Evolutionary conservation across 92 coral and sea anemone species (phyloP), one percentile per base, ranked within the genome.

Genomic region (Diadumene lineata): DNA sequence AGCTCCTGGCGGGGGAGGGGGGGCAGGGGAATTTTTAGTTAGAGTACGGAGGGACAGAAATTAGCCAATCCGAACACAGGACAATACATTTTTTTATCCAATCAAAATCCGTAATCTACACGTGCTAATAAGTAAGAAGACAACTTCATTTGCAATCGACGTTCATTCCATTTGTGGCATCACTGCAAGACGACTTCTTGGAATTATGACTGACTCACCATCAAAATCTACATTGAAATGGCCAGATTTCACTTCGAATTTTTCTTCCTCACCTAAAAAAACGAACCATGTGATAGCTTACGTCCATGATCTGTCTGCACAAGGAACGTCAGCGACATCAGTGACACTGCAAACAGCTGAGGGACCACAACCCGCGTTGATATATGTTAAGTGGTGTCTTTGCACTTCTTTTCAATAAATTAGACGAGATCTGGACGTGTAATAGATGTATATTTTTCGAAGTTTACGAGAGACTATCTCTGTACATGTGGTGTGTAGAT

Each of bases 81-180:
- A n/a, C n/a, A n/a, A n/a, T n/a, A n/a, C n/a, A n/a, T n/a, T n/a
- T n/a, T n/a, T n/a, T n/a, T n/a, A n/a, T n/a, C 56, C 76, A 50
- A 32, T 70, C 32, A 70, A 70, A 70, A 57, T 61, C 60, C 62
- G 18, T 53, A 4, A 16, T 53, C 60, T 53, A 53, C 60, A 53
- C 60, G 60, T 53, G 60, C 18, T 16, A 53, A 53, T 2, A 53
- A 2, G 6, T 2, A 3, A 53, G 4, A 2, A 3, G 9, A 53
- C 60, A 16, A 53, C 60, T 2, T 16, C 60, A 53, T 46, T 46
- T 46, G 53, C 60, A 53, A 53, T 3, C 18, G 4, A 16, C 4
- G n/a, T 16, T 53, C 60, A 53, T 53, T 53, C 60, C 18, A 53
- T 53, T 53, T 53, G 60, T 8, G 60, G 60, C 60, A 2, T 53